Evolutionary conservation across 2,113 vertebrate genomes (phyloP).

Genomic region (Albula goreensis): DNA sequence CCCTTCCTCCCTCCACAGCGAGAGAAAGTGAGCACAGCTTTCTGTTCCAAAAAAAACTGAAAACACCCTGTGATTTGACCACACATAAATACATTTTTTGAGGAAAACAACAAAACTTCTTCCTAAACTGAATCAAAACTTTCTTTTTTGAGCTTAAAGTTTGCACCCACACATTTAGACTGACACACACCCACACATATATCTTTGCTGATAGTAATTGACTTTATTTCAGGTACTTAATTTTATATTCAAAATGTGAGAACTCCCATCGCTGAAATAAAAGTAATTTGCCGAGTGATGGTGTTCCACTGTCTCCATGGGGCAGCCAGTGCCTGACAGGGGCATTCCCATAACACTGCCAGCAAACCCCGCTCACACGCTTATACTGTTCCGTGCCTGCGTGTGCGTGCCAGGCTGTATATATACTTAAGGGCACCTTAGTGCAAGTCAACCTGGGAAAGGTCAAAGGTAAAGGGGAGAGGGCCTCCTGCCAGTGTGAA

Average conservation of each 20-base stretch:
- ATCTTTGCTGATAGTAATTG: neutral
- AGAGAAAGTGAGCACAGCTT: neutral
- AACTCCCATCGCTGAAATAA: neutral
- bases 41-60: neutral
- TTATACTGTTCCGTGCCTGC: neutral
- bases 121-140: neutral
- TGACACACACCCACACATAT: slow-evolving; percentile 28
- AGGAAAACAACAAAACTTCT: slow-evolving; percentile 2
- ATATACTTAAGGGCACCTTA: slow-evolving; percentile 43
- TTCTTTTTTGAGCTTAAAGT: neutral
- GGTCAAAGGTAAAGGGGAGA: slow-evolving; percentile 64
- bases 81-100: neutral
- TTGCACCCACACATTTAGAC: slow-evolving; percentile 30
- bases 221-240: neutral
- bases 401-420: slow-evolving; percentile 24
- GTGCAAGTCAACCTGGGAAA: slow-evolving; percentile 55
- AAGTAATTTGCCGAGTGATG: neutral
- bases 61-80: neutral
- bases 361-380: neutral
- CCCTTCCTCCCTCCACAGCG: neutral
- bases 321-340: neutral
- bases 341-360: neutral
- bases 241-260: neutral
- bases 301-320: neutral
- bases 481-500: slow-evolving; percentile 58